Conservation (phyloP, 2,113 vertebrate species). For the Trachemys scripta region DNA sequence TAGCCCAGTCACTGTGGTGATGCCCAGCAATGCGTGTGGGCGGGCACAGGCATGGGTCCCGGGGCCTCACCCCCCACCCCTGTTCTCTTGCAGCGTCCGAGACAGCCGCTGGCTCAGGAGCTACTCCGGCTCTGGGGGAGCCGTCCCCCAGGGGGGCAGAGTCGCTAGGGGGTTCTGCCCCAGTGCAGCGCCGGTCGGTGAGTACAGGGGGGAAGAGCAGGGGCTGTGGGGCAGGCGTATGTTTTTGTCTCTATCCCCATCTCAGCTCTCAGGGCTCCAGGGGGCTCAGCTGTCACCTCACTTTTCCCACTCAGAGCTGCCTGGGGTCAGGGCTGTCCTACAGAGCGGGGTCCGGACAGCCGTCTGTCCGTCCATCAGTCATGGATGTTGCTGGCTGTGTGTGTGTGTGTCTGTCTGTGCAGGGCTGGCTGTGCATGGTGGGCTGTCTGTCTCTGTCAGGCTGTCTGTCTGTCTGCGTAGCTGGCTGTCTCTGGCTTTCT, state of each 20-base stretch:
- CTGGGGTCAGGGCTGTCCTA: neutral
- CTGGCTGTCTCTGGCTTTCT: too few species aligned
- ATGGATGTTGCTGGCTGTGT: neutral
- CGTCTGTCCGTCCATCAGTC: neutral
- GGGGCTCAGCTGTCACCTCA: neutral
- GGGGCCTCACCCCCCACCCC: neutral
- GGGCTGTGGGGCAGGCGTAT: neutral
- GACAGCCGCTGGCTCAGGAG: neutral
- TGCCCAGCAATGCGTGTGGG: neutral
- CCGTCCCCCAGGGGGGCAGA: neutral
- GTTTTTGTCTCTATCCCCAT: neutral
- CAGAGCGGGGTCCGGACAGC: neutral
- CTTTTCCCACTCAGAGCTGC: neutral
- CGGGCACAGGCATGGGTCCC: too few species aligned
- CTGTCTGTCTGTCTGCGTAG: neutral
- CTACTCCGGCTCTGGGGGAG: neutral
- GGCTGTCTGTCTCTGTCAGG: neutral
- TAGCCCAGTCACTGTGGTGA: neutral
- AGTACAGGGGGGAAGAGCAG: neutral
- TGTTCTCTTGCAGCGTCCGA: neutral
- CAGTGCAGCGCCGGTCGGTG: neutral
- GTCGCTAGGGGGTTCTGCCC: neutral
- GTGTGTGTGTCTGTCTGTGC: neutral
- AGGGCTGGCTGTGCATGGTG: too few species aligned
- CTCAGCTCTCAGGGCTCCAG: neutral